Conservation (phyloP, 2,888 invertebrate species). For the Limnephilus marmoratus region DNA sequence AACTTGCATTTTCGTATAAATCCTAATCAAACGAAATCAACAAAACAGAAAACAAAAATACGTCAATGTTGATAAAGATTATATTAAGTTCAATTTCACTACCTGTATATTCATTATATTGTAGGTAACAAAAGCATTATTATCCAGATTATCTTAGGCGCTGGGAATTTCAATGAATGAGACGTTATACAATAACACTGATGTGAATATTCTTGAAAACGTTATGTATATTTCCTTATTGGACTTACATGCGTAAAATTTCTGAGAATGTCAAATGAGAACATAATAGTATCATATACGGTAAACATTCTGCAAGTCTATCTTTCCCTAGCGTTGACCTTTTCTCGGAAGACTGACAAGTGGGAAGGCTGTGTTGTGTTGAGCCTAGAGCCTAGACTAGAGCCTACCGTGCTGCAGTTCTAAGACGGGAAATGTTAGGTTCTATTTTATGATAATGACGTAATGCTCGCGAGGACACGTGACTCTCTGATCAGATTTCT, state of each 20-base stretch:
- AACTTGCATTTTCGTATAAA: no score
- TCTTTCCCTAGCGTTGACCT: slow-evolving; percentile 53
- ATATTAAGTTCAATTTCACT: no score
- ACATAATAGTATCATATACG: not conserved
- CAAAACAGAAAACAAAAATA: no score
- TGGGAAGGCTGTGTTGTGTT: slow-evolving; percentile 14
- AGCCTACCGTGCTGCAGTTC: not conserved
- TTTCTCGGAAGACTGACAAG: slow-evolving; percentile 54
- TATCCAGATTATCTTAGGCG: not conserved
- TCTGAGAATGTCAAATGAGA: not conserved
- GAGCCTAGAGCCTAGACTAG: not conserved
- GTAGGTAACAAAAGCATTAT: not conserved
- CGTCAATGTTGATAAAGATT: no score
- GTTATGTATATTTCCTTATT: not conserved
- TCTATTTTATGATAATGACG: slow-evolving; percentile 55
- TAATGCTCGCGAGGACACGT: slow-evolving; percentile 50
- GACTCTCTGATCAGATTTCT: slow-evolving; percentile 51
- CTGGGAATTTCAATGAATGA: not conserved
- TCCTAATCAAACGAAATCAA: no score
- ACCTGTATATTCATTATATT: not conserved
- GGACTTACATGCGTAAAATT: not conserved
- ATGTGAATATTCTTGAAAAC: slow-evolving; percentile 9
- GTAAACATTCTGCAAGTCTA: not conserved
- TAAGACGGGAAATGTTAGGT: slow-evolving; percentile 54
- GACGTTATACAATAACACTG: not conserved